Percentiles rank a stretch among this genome's conserved stretches.
phyloP scores from a whole-genome alignment of 2,797 vertebrate genomes.

The Acropternis orthonyx region DNA sequence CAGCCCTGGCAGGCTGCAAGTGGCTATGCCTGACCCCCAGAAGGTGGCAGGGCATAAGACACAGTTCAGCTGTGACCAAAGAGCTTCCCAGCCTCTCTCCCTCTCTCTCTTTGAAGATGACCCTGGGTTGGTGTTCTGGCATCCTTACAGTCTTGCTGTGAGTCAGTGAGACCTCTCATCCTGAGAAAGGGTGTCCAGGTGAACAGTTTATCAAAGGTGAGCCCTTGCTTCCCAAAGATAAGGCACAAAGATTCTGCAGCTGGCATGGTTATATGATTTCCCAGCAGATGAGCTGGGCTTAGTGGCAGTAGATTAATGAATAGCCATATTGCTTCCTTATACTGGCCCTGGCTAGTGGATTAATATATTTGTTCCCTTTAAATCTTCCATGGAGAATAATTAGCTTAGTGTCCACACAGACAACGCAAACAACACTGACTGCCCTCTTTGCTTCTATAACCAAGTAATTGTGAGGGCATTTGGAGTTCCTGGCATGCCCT shows the following conservation, averaged over 20 bases:
- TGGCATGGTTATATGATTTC: background rate
- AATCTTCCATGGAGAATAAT: constrained; percentile 7
- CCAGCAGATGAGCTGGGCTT: constrained; percentile 36
- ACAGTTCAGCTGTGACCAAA: background rate
- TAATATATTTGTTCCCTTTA: constrained; percentile 56
- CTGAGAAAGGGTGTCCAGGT: background rate
- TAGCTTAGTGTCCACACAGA: constrained; percentile 42
- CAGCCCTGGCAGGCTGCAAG: background rate
- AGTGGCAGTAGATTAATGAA: constrained; percentile 47
- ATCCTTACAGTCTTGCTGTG: background rate
- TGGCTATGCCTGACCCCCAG: background rate
- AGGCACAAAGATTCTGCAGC: constrained; percentile 25
- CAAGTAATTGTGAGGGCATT: background rate
- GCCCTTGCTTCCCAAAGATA: background rate
- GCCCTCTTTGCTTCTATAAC: background rate
- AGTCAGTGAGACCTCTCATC: background rate
- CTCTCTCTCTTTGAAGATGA: background rate
- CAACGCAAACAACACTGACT: background rate
- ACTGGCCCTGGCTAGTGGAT: constrained; percentile 60
- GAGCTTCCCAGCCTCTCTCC: background rate
- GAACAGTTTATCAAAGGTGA: background rate
- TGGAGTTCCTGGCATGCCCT: background rate
- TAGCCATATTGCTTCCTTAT: constrained; percentile 53
- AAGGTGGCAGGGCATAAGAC: background rate
- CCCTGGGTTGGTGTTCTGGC: background rate